A percentile compares a stretch with the other conserved stretches of the same genome.
These are phyloP conservation scores for Planiliza haematocheilus DNA, from an alignment of 2,113 vertebrate genomes.

Conservation along the genomic window DNA sequence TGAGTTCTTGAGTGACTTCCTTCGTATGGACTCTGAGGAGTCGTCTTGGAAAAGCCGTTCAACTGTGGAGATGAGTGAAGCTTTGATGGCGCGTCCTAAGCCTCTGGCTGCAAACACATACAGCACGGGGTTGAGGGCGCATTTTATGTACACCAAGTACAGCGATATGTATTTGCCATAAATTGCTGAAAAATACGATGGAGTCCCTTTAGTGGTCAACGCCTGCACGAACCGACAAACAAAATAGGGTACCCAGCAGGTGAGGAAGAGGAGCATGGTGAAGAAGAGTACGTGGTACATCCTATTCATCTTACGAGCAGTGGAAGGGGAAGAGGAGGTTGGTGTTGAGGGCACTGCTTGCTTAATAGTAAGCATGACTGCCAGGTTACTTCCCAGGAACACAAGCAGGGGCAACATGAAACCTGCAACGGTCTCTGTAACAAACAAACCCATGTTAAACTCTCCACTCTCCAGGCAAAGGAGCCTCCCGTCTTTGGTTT, in stretches of 20 bases:
- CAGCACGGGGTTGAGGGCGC: constrained; percentile 82
- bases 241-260: constrained; percentile 86
- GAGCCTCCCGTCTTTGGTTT: accelerated
- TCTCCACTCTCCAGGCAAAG: constrained; percentile 54
- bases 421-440: constrained; percentile 77
- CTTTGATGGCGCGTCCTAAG: constrained; percentile 73
- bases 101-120: constrained; percentile 84
- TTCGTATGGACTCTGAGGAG: constrained; percentile 73
- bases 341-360: constrained; percentile 38
- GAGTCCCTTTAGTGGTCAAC: accelerated
- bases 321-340: constrained; percentile 36
- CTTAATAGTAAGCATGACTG: constrained; percentile 68
- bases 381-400: constrained; percentile 82
- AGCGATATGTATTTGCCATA: constrained; percentile 62
- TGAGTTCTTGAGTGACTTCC: constrained; percentile 79
- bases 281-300: constrained; percentile 82
- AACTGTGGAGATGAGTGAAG: constrained; percentile 79
- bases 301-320: constrained; percentile 64
- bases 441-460: constrained; percentile 46
- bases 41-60: constrained; percentile 83
- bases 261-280: constrained; percentile 85
- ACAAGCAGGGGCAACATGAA: constrained; percentile 82
- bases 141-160: constrained; percentile 83
- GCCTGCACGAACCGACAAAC: constrained; percentile 78
- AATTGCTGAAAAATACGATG: accelerated